Percentiles rank a stretch among this genome's conserved stretches.
Conservation (phyloP, 2,113 vertebrate species). For the Podarcis cretensis region DNA sequence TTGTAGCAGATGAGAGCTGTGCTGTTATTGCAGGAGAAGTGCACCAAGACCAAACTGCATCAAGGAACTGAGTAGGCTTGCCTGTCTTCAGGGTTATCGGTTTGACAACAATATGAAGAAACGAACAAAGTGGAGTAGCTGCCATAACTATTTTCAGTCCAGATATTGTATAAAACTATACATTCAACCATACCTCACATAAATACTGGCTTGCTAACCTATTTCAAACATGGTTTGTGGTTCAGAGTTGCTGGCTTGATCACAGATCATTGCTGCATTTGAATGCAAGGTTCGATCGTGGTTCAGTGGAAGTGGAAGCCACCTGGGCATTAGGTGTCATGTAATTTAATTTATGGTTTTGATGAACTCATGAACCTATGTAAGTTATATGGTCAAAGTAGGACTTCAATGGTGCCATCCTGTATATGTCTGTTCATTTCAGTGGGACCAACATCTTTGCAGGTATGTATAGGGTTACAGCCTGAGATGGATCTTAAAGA, state of each 20-base stretch:
- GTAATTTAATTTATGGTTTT: no score
- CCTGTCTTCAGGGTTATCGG: not conserved
- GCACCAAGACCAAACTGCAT: not conserved
- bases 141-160: not conserved
- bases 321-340: no score
- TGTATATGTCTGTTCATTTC: no score
- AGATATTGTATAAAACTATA: not conserved
- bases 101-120: not conserved
- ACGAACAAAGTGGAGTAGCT: not conserved
- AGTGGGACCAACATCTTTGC: no score
- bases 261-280: not conserved
- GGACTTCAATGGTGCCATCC: no score
- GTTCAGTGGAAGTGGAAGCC: no score
- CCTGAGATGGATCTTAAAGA: not conserved
- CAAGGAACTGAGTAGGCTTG: not conserved
- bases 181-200: not conserved
- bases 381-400: no score
- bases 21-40: conserved; percentile 46
- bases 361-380: no score
- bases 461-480: no score
- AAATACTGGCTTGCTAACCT: not conserved
- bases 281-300: not conserved
- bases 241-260: not conserved
- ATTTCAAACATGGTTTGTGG: not conserved
- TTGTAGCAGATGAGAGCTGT: conserved; percentile 49